Conservation (phyloP, 2,797 vertebrate species). For the Oophaga sylvatica region DNA sequence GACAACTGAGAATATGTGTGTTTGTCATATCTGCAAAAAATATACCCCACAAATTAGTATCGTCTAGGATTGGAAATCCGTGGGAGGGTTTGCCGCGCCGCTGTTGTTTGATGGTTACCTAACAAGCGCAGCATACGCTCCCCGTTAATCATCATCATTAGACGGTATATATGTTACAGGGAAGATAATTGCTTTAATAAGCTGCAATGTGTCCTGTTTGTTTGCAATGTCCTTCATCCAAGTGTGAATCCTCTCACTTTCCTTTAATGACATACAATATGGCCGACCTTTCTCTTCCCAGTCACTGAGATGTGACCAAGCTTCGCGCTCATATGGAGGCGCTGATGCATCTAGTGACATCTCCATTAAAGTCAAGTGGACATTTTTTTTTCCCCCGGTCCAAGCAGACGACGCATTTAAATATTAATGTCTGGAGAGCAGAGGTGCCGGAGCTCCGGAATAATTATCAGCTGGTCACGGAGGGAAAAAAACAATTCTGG, state of each 20-base stretch:
- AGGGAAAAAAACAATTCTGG: background rate
- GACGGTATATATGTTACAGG: background rate
- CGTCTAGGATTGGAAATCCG: constrained; percentile 4
- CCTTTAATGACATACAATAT: constrained; percentile 46
- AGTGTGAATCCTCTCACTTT: constrained; percentile 14
- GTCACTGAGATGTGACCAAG: constrained; percentile 52
- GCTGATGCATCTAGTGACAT: constrained; percentile 45
- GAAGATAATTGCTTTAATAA: constrained; percentile 43
- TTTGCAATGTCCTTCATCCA: constrained; percentile 17
- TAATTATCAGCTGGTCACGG: constrained; percentile 30
- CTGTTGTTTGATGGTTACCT: constrained; percentile 34
- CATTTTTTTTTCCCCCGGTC: constrained; percentile 16
- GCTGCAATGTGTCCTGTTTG: constrained; percentile 17
- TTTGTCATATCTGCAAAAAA: constrained; percentile 38
- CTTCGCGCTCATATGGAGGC: constrained; percentile 38
- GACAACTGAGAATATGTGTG: constrained; percentile 54
- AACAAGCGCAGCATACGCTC: constrained; percentile 15
- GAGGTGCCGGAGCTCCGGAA: constrained; percentile 2
- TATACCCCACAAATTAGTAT: constrained; percentile 32
- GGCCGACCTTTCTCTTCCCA: constrained; percentile 25
- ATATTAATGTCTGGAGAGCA: constrained; percentile 53
- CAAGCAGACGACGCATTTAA: constrained; percentile 45
- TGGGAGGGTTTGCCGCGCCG: constrained; percentile 2
- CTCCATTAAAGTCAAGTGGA: constrained; percentile 59
- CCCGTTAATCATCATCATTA: constrained; percentile 31